Conservation (phyloP, 2,113 vertebrate species). For the Garra rufa region DNA sequence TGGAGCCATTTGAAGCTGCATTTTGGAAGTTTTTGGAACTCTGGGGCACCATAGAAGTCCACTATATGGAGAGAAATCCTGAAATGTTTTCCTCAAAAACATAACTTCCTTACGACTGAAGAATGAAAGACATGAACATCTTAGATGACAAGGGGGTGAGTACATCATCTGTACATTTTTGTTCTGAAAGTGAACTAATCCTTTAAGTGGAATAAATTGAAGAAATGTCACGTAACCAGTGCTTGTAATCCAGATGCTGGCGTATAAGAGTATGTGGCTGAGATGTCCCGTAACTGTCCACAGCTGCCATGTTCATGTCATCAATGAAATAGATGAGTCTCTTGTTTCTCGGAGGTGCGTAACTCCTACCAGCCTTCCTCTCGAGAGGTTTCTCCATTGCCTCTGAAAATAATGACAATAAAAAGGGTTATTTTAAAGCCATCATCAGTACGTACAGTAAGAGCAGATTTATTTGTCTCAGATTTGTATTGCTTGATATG, state of each 20-base stretch:
- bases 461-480: not conserved
- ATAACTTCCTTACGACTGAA: too few relatives aligned
- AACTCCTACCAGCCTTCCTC: slow-evolving; percentile 80
- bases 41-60: too few relatives aligned
- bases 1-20: too few relatives aligned
- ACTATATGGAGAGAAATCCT: too few relatives aligned
- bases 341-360: slow-evolving; percentile 77
- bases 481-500: not conserved
- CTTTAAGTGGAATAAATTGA: slow-evolving; percentile 2
- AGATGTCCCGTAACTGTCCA: slow-evolving; percentile 77
- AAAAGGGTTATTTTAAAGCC: not conserved
- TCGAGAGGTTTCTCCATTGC: slow-evolving; percentile 79
- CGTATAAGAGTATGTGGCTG: slow-evolving; percentile 78
- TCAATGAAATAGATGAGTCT: slow-evolving; percentile 81
- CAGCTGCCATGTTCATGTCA: slow-evolving; percentile 82
- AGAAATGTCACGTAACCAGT: slow-evolving; percentile 71
- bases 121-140: too few relatives aligned
- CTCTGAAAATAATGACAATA: slow-evolving; percentile 63
- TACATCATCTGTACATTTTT: too few relatives aligned
- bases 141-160: too few relatives aligned
- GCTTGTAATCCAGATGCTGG: slow-evolving; percentile 79
- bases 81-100: too few relatives aligned
- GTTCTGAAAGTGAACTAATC: too few relatives aligned
- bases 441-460: not conserved
- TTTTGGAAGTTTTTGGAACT: too few relatives aligned